phyloP scores from a whole-genome alignment of 2,113 vertebrate species.

The Vidua macroura region DNA sequence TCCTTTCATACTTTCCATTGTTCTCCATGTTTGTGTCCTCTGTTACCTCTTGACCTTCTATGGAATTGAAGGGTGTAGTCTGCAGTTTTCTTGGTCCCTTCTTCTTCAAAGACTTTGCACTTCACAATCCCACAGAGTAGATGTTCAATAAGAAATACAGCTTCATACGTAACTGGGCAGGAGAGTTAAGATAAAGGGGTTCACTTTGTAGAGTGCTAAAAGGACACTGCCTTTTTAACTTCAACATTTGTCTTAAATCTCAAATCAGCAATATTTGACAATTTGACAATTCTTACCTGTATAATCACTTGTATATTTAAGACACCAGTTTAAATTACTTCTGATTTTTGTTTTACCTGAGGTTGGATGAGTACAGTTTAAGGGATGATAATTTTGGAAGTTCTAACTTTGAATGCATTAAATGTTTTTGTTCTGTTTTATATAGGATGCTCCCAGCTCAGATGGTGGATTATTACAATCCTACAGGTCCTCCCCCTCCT shows the following conservation, averaged over 20 bases:
- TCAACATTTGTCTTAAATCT: neutral
- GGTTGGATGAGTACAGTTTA: neutral
- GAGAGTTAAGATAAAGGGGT: neutral
- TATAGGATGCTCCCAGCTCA: conserved; percentile 79
- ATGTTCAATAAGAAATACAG: neutral
- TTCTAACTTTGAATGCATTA: neutral
- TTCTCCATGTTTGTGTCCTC: neutral
- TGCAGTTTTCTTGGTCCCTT: neutral
- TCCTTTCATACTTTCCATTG: neutral
- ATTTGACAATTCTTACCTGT: neutral
- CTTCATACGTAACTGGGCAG: neutral
- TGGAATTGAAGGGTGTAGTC: rapidly evolving
- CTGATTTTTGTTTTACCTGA: neutral
- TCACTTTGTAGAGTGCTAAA: neutral
- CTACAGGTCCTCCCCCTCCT: conserved; percentile 83
- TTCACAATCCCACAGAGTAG: neutral
- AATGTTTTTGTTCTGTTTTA: conserved; percentile 29
- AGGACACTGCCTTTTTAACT: neutral
- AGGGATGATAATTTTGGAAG: neutral
- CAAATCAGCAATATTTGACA: neutral
- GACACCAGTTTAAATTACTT: neutral
- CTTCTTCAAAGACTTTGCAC: neutral
- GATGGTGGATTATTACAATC: conserved; percentile 88
- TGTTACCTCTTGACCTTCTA: neutral
- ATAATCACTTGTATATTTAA: neutral